These are phyloP conservation scores for Leptestheria dahalacensis DNA, from an alignment of 1,140 invertebrate species.

Conservation along the genomic window DNA sequence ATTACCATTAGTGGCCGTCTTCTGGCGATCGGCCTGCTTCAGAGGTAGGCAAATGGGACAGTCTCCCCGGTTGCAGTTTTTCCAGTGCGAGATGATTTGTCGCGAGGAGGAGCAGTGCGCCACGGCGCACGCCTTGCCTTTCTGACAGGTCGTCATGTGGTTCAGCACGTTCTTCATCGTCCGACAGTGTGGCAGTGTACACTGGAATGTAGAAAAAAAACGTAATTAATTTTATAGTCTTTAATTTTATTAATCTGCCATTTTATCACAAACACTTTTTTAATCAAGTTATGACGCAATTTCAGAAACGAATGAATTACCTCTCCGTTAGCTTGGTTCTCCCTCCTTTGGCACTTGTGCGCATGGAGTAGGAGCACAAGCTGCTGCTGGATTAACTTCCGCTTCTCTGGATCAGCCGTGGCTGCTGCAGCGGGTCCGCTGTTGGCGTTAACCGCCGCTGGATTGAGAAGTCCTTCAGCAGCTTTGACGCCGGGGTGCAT, in stretches of 20 bases:
- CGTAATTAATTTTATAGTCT: neutral
- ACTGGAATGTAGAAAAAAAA: conserved; percentile 31
- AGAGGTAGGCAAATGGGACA: conserved; percentile 96
- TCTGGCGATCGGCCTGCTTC: conserved; percentile 84
- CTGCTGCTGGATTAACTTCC: conserved; percentile 96
- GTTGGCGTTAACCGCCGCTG: neutral
- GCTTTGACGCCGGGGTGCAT: conserved; percentile 15
- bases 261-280: neutral
- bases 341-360: conserved; percentile 92
- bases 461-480: neutral
- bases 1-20: conserved; percentile 27
- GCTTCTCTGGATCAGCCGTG: conserved; percentile 82
- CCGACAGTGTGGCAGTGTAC: conserved; percentile 87
- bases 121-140: conserved; percentile 74
- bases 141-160: conserved; percentile 95
- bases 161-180: conserved; percentile 99
- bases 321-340: conserved; percentile 63
- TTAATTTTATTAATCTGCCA: neutral
- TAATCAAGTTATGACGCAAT: neutral
- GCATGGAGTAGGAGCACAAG: conserved; percentile 91
- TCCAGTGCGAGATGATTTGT: conserved; percentile 98
- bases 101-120: conserved; percentile 95
- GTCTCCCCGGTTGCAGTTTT: conserved; percentile 83
- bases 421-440: conserved; percentile 19
- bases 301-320: conserved; percentile 20